These are phyloP conservation scores for Chrysomela aeneicollis DNA, from an alignment of 2,888 invertebrate genomes.

Conservation along the genomic window DNA sequence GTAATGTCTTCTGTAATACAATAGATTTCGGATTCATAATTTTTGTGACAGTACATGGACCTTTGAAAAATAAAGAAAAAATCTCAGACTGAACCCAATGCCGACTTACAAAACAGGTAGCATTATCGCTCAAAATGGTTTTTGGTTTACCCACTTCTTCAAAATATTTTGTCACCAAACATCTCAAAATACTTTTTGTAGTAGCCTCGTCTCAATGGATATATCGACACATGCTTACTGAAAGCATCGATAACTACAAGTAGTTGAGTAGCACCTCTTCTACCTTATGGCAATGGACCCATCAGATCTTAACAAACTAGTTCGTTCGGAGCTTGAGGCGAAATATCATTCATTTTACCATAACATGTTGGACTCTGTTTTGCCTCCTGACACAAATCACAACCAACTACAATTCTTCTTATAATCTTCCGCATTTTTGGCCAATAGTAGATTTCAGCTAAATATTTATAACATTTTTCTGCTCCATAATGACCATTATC, in stretches of 20 bases:
- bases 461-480: neutral
- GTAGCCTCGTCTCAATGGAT: constrained; percentile 20
- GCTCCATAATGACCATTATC: constrained; percentile 12
- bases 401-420: neutral
- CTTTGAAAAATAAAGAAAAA: no score
- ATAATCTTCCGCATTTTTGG: constrained; percentile 6
- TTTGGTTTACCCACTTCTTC: constrained; percentile 19
- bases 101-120: constrained; percentile 21
- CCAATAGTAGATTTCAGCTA: neutral
- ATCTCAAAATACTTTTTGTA: constrained; percentile 15
- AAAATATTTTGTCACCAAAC: constrained; percentile 18
- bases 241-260: constrained; percentile 25
- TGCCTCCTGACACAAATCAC: constrained; percentile 11
- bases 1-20: no score
- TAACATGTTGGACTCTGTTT: neutral
- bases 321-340: neutral
- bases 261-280: constrained; percentile 23
- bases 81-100: constrained; percentile 32
- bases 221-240: constrained; percentile 23
- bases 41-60: no score
- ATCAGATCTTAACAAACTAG: constrained; percentile 22
- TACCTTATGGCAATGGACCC: constrained; percentile 22
- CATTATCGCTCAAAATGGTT: constrained; percentile 24
- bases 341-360: neutral
- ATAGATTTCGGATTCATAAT: no score